Evolutionary conservation across 2,113 vertebrate species (phyloP).

Genomic region (Lagopus leucura): DNA sequence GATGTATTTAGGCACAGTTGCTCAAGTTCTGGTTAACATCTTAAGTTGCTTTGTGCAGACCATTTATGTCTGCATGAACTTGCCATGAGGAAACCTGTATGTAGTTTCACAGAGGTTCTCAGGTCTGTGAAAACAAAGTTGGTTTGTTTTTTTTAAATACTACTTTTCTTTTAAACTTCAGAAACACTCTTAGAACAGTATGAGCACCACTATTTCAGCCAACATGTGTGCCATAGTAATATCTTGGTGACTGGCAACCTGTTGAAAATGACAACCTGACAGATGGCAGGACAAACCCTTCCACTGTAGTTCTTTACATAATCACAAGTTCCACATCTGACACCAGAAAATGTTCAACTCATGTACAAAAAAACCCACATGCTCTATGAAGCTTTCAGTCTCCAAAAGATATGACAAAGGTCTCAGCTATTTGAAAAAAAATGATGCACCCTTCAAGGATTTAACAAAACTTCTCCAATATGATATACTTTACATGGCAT

Average conservation of each 20-base stretch:
- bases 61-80: background rate
- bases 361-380: background rate
- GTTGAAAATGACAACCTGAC: slow-evolving; percentile 58
- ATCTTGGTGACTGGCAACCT: background rate
- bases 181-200: background rate
- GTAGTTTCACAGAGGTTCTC: background rate
- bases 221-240: background rate
- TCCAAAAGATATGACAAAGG: background rate
- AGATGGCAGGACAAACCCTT: slow-evolving; percentile 43
- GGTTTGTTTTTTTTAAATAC: background rate
- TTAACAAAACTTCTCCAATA: background rate
- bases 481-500: background rate
- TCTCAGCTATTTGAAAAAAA: background rate
- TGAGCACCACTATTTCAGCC: background rate
- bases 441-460: background rate
- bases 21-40: background rate
- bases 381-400: background rate
- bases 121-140: background rate
- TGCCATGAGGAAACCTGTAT: background rate
- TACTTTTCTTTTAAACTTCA: background rate
- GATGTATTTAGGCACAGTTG: background rate
- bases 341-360: background rate
- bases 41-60: background rate
- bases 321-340: background rate
- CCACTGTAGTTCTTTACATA: slow-evolving; percentile 1